phyloP scores from a whole-genome alignment of 2,797 vertebrate species.

The Pristis pectinata region DNA sequence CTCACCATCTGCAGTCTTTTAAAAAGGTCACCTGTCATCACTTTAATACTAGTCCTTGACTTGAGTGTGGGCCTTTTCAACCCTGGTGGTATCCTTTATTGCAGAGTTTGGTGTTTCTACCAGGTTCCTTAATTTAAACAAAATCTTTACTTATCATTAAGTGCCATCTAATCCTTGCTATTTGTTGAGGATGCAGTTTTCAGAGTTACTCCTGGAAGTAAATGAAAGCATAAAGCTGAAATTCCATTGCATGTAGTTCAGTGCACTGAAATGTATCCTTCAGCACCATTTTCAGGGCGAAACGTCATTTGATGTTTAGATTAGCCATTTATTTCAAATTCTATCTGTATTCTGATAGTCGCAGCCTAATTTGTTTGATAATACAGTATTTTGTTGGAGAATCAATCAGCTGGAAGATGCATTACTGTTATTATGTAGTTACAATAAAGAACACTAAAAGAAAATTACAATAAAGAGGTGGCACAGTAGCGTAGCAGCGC shows the following conservation, averaged over 20 bases:
- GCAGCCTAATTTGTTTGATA: neutral
- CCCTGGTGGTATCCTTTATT: neutral
- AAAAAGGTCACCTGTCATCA: slow-evolving; percentile 12
- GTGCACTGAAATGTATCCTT: neutral
- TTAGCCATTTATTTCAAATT: neutral
- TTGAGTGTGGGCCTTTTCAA: slow-evolving; percentile 2
- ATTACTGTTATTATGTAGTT: no score
- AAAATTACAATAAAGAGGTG: no score
- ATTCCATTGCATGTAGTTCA: neutral
- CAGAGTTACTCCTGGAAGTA: neutral
- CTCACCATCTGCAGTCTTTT: neutral
- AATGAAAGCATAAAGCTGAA: neutral
- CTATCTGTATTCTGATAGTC: neutral
- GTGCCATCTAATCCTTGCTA: neutral
- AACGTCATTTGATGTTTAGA: neutral
- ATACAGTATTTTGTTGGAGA: neutral
- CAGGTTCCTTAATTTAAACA: neutral
- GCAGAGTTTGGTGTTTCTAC: neutral
- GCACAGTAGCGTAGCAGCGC: no score
- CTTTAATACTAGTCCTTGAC: neutral
- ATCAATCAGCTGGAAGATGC: neutral
- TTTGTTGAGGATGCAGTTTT: neutral
- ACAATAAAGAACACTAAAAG: no score
- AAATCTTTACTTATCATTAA: slow-evolving; percentile 19
- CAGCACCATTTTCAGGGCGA: neutral